Conservation (phyloP, 2,888 invertebrate genomes). For the Agrochola macilenta region DNA sequence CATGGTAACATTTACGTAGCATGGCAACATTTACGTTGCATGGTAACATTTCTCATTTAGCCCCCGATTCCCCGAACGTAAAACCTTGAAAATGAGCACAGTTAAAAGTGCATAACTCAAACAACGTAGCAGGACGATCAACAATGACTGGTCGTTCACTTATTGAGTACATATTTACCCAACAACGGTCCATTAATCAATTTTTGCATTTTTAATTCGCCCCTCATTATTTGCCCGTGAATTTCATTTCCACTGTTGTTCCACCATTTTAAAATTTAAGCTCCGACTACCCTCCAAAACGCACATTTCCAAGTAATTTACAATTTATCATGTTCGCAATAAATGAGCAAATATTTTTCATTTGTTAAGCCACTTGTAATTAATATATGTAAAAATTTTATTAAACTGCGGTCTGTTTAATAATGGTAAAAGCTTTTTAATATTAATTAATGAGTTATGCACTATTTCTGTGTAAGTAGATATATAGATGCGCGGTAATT, state of each 20-base stretch:
- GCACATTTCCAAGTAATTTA: constrained; percentile 89
- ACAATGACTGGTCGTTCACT: constrained; percentile 65
- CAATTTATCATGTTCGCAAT: constrained; percentile 88
- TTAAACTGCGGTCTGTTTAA: constrained; percentile 79
- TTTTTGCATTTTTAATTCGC: constrained; percentile 90
- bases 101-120: constrained; percentile 27
- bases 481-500: constrained; percentile 39
- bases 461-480: constrained; percentile 15
- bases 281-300: constrained; percentile 78
- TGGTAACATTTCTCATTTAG: not conserved
- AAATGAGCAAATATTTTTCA: constrained; percentile 89
- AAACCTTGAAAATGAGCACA: constrained; percentile 2
- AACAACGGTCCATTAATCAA: constrained; percentile 88
- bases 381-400: constrained; percentile 85
- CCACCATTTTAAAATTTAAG: constrained; percentile 86
- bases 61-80: not conserved
- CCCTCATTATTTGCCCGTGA: constrained; percentile 89
- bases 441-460: constrained; percentile 56
- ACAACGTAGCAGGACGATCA: constrained; percentile 35
- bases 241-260: constrained; percentile 86
- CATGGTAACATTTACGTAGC: too few species aligned
- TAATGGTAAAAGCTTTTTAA: constrained; percentile 71
- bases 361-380: constrained; percentile 87
- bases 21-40: too few species aligned
- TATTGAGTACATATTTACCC: constrained; percentile 86